phyloP scores from a whole-genome alignment of 2,113 vertebrate genomes.

The Muscicapa adusta region DNA sequence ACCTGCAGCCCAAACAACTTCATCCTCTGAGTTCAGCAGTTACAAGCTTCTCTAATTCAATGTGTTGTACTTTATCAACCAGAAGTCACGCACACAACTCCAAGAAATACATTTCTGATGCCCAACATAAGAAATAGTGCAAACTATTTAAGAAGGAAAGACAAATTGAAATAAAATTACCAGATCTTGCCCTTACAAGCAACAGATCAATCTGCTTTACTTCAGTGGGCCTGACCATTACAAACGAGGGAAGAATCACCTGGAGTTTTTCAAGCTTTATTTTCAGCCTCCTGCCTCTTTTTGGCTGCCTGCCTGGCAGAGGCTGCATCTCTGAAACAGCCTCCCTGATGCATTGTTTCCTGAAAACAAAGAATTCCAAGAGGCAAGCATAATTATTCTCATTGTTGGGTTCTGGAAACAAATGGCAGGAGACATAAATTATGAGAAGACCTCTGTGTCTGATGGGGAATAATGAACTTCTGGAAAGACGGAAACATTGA shows the following conservation, averaged over 20 bases:
- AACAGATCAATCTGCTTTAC: not conserved
- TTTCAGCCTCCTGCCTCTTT: not conserved
- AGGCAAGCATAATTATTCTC: slow-evolving; percentile 27
- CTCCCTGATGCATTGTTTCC: slow-evolving; percentile 29
- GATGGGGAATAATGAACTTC: slow-evolving; percentile 23
- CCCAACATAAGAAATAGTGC: not conserved
- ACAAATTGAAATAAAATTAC: not conserved
- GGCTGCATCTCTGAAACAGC: not conserved
- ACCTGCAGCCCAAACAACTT: not conserved
- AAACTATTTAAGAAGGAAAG: not conserved
- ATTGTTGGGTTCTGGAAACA: slow-evolving; percentile 3
- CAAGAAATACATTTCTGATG: not conserved
- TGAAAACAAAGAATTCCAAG: slow-evolving; percentile 44
- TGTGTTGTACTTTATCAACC: not conserved
- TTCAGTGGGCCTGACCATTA: not conserved
- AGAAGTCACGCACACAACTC: not conserved
- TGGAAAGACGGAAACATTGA: not conserved
- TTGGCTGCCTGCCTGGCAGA: slow-evolving; percentile 2
- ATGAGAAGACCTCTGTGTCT: slow-evolving; percentile 11
- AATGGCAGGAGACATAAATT: slow-evolving; percentile 17
- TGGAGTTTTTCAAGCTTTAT: not conserved
- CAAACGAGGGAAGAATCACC: slow-evolving; percentile 14
- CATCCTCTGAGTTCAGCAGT: not conserved
- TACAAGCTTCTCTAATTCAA: not conserved
- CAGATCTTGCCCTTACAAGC: not conserved